Base-by-base conservation (phyloP, 1,140 invertebrate species). In the Drosophila navojoa region DNA sequence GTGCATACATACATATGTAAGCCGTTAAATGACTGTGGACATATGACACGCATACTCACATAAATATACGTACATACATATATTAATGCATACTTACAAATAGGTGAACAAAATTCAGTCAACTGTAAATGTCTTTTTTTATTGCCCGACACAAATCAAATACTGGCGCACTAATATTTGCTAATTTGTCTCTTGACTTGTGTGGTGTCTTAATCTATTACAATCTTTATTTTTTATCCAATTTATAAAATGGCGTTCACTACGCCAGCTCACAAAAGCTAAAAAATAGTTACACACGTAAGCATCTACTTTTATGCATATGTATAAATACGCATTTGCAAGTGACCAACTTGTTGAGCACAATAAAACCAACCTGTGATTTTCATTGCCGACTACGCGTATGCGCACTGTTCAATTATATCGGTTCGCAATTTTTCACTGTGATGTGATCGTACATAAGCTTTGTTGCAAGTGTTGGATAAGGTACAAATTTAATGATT, bases 331-430 rank as follows among this genome's bases (percentile, higher is more conserved):
- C 40, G 19, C 5, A 1, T 5, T 45, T 25, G 19, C 4, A 59
- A 25, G 22, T 32, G 45, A 35, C 7, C 11, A 63, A 54, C 35
- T 64, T 54, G 22, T 38, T 58, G 13, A 52, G 11, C 50, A n/a
- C 45, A 67, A 60, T 61, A 55, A 53, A 59, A 67, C 71, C 60
- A 73, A 73, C 71, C 71, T 69, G 57, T 57, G 61, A 61, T 69
- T 69, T 61, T 72, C 55, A 72, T 72, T 72, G 63, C 70, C 70
- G 49, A 72, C 55, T 72, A 32, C 70, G 67, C 70, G 70, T 63
- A 72, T 60, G 63, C 70, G 70, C 70, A 68, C 54, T 72, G 22
- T 29, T 54, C 53, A 71, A 58, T 71, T 67, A 59, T 52, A 59
- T 71, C 53, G 69, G 45, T 50, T 66, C 13, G 70, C 70, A 72